Conservation (phyloP, 2,113 vertebrate species). For the Eira barbara region DNA sequence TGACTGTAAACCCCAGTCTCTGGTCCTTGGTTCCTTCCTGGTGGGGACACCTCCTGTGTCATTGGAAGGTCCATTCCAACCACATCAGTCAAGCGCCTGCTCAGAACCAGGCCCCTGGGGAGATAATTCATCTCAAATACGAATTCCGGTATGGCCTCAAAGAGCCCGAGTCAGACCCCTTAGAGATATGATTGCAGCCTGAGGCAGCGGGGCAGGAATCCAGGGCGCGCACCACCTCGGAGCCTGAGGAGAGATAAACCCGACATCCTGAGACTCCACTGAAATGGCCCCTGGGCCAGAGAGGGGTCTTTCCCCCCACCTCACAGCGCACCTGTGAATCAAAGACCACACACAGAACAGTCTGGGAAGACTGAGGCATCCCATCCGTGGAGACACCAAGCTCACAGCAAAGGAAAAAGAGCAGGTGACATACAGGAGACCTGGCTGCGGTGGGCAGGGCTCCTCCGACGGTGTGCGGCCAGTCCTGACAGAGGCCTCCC, state of each 20-base stretch:
- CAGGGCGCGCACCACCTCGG: rapidly evolving
- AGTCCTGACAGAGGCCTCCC: rapidly evolving
- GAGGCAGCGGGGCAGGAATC: background rate
- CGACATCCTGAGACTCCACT: rapidly evolving
- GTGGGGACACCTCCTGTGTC: background rate
- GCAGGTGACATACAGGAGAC: background rate
- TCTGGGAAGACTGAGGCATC: rapidly evolving
- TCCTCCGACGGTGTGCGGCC: rapidly evolving
- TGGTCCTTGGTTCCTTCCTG: background rate
- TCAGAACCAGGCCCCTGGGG: background rate
- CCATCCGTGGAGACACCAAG: rapidly evolving
- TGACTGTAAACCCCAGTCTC: rapidly evolving
- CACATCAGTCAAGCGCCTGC: background rate
- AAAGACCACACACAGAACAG: background rate
- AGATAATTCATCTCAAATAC: background rate
- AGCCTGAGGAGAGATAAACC: background rate
- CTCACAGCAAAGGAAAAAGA: background rate
- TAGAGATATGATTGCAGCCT: background rate
- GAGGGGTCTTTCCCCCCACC: background rate
- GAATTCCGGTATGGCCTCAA: background rate
- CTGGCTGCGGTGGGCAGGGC: rapidly evolving
- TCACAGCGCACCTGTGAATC: background rate
- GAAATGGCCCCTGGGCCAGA: background rate
- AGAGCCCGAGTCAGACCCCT: background rate
- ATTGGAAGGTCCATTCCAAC: background rate